Conservation (phyloP, 2,113 vertebrate species). For the Oncorhynchus tshawytscha region DNA sequence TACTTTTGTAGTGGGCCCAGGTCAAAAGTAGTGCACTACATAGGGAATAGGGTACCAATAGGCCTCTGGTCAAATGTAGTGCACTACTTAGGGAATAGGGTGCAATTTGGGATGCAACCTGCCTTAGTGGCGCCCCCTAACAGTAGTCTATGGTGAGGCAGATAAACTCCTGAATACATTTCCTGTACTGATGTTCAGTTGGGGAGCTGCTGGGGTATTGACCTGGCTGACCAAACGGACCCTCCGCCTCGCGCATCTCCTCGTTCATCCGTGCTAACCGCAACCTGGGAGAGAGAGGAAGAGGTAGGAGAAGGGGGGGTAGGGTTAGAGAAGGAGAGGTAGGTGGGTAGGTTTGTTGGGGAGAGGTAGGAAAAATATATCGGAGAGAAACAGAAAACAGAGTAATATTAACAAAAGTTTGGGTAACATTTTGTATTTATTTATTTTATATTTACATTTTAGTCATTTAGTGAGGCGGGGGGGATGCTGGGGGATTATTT, state of each 20-base stretch:
- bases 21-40: no score
- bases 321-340: not conserved
- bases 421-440: no score
- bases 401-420: no score
- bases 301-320: not conserved
- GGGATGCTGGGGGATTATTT: no score
- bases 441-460: no score
- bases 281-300: slow-evolving; percentile 72
- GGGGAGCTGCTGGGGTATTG: slow-evolving; percentile 92
- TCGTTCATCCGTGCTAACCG: slow-evolving; percentile 97
- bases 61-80: no score
- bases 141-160: slow-evolving; percentile 81
- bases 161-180: slow-evolving; percentile 97
- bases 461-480: no score
- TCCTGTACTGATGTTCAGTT: slow-evolving; percentile 96
- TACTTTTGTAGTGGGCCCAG: no score
- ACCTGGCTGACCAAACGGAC: slow-evolving; percentile 95
- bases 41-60: no score
- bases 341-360: no score
- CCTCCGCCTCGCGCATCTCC: slow-evolving; percentile 97
- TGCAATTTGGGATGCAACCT: not conserved
- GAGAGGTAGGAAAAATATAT: not conserved
- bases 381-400: no score
- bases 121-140: slow-evolving; percentile 52
- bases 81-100: no score